These are phyloP conservation scores for Cottus gobio DNA, from an alignment of 2,113 vertebrate species.

Conservation along the genomic window DNA sequence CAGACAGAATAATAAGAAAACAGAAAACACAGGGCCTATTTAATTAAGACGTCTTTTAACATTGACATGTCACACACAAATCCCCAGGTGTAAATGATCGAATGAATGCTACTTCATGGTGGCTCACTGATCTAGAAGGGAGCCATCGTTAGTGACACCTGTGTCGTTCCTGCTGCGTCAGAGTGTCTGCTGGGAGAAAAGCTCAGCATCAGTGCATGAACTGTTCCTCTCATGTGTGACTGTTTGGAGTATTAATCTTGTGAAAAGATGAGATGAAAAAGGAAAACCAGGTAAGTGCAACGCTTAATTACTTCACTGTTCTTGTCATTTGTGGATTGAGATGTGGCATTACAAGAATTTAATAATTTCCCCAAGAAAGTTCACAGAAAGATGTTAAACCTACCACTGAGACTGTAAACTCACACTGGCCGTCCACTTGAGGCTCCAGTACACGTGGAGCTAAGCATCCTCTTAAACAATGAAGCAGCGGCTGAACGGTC, in stretches of 20 bases:
- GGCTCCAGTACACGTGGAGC: neutral
- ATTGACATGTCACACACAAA: neutral
- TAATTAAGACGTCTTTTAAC: neutral
- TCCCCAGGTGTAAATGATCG: neutral
- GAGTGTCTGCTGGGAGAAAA: neutral
- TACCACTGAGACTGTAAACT: neutral
- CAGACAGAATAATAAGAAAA: neutral
- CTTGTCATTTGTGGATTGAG: neutral
- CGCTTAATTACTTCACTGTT: neutral
- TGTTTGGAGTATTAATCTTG: neutral
- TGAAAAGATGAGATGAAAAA: neutral
- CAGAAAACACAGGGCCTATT: neutral
- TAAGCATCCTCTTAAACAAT: neutral
- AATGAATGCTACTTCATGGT: neutral
- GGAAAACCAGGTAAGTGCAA: neutral
- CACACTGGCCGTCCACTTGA: neutral
- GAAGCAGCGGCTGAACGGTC: neutral
- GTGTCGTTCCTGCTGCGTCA: rapidly evolving
- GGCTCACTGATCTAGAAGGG: neutral
- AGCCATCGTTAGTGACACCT: neutral
- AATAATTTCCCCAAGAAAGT: neutral
- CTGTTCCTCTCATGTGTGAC: neutral
- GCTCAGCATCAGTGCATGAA: neutral
- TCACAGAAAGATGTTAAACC: neutral
- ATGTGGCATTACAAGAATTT: neutral